Percentiles rank a stretch among this genome's conserved stretches.
Conservation (phyloP, 2,113 vertebrate species). For the Diphyllodes magnificus region DNA sequence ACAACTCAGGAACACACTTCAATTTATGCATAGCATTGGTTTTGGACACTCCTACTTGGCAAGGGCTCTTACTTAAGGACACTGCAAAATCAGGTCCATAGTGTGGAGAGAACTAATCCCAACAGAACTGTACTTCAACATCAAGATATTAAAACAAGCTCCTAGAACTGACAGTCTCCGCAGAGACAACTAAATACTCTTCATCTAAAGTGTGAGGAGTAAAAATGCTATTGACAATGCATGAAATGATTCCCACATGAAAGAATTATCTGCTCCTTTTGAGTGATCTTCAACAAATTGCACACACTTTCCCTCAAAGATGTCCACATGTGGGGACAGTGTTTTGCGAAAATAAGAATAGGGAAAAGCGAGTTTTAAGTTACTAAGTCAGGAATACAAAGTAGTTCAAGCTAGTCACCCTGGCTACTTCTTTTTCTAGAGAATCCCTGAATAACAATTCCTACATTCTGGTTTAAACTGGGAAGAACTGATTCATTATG, state of each 20-base stretch:
- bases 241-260: background rate
- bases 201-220: background rate
- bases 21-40: background rate
- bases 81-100: background rate
- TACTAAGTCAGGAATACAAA: background rate
- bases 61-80: background rate
- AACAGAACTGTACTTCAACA: background rate
- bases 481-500: background rate
- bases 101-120: background rate
- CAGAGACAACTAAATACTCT: background rate
- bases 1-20: background rate
- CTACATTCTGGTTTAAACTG: background rate
- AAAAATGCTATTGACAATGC: background rate
- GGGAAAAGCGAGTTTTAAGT: background rate
- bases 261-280: background rate
- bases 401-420: background rate
- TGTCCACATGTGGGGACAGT: accelerated
- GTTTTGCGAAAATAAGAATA: background rate
- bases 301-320: background rate
- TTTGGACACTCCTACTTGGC: background rate
- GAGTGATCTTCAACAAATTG: background rate
- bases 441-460: background rate
- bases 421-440: background rate
- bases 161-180: background rate
- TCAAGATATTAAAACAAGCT: background rate